Evolutionary conservation across 1,140 invertebrate species (phyloP).

Genomic region (Hormaphis cornu): DNA sequence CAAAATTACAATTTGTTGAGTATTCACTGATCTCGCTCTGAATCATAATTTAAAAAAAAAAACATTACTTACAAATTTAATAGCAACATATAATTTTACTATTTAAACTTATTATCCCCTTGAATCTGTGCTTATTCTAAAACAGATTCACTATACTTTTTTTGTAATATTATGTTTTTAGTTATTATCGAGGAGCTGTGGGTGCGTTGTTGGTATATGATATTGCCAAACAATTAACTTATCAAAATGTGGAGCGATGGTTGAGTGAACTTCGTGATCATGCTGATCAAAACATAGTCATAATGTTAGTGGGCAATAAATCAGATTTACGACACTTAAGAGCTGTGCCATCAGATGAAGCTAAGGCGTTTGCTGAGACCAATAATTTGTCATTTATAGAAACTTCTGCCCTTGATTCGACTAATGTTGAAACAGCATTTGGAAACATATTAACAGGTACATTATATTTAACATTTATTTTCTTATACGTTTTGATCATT

Average conservation of each 20-base stretch:
- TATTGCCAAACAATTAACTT: constrained; percentile 98
- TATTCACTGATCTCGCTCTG: too few species aligned
- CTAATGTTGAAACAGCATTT: constrained; percentile 99
- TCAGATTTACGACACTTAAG: constrained; percentile 95
- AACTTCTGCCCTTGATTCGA: constrained; percentile 98
- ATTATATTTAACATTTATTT: neutral
- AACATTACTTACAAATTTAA: too few species aligned
- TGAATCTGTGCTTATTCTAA: too few species aligned
- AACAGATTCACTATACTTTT: neutral
- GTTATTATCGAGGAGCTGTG: constrained; percentile 90
- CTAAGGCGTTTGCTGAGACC: constrained; percentile 91
- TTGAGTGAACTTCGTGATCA: constrained; percentile 87
- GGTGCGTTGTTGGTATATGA: constrained; percentile 94
- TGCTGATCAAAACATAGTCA: constrained; percentile 94
- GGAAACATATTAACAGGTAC: constrained; percentile 98
- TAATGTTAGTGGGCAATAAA: constrained; percentile 97
- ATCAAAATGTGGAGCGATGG: constrained; percentile 99
- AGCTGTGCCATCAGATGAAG: constrained; percentile 97
- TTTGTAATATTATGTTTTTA: constrained; percentile 39
- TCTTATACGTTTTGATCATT: too few species aligned
- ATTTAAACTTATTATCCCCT: too few species aligned
- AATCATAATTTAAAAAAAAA: too few species aligned
- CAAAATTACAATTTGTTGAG: too few species aligned
- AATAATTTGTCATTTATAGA: constrained; percentile 99
- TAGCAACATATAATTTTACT: too few species aligned